A percentile compares a stretch with the other conserved stretches of the same genome.
Conservation (phyloP, 2,888 invertebrate genomes). For the Cryptus viduatorius region DNA sequence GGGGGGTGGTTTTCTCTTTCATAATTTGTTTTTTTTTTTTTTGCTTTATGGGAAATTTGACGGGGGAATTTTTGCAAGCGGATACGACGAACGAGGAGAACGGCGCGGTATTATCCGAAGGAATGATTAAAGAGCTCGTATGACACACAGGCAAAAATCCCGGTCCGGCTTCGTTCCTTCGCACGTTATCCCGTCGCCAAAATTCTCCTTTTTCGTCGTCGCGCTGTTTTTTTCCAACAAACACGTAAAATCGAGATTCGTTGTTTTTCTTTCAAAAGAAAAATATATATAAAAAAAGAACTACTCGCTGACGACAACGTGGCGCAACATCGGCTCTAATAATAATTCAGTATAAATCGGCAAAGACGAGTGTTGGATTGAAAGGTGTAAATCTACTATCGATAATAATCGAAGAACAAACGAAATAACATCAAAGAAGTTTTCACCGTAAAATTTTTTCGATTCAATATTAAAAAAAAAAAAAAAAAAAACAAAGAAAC, state of each 20-base stretch:
- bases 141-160: constrained; percentile 18
- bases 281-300: constrained; percentile 6
- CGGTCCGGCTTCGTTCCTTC: constrained; percentile 40
- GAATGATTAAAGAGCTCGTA: constrained; percentile 52
- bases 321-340: constrained; percentile 81
- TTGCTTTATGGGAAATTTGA: constrained; percentile 74
- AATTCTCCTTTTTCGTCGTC: constrained; percentile 66
- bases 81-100: constrained; percentile 68
- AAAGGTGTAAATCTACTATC: constrained; percentile 14
- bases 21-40: constrained; percentile 68
- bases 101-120: constrained; percentile 19
- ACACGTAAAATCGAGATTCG: constrained; percentile 76
- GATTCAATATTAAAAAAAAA: constrained; percentile 20
- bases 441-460: constrained; percentile 21
- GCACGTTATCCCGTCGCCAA: background rate
- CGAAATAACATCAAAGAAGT: too few relatives aligned
- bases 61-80: constrained; percentile 66
- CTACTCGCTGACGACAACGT: constrained; percentile 83
- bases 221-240: constrained; percentile 73
- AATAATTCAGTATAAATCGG: constrained; percentile 50
- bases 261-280: constrained; percentile 64
- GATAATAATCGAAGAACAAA: background rate
- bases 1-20: constrained; percentile 69
- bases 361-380: background rate
- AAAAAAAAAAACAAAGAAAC: constrained; percentile 26